phyloP scores from a whole-genome alignment of 2,113 vertebrate species.

The Donacobius atricapilla region DNA sequence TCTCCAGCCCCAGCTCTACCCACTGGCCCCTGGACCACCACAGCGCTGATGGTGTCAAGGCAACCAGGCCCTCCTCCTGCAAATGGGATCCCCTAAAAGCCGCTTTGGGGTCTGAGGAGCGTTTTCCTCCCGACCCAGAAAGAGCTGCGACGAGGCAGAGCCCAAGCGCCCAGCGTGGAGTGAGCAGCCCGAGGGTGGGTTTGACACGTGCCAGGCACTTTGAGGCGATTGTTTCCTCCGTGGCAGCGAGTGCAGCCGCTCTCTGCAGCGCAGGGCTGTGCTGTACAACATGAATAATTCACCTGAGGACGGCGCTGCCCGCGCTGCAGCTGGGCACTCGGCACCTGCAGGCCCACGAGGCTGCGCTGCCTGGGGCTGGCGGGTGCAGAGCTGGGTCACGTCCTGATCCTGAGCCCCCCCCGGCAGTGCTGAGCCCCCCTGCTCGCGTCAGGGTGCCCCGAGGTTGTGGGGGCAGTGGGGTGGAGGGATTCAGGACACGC shows the following conservation, averaged over 20 bases:
- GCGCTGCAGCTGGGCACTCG: neutral
- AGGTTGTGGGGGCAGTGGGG: neutral
- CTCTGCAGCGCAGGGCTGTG: conserved; percentile 50
- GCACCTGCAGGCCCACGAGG: neutral
- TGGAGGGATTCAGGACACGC: neutral
- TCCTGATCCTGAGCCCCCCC: neutral
- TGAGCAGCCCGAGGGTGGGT: neutral
- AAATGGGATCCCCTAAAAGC: neutral
- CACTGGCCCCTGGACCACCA: neutral
- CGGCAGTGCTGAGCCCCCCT: neutral
- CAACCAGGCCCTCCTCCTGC: neutral
- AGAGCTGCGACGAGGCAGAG: neutral
- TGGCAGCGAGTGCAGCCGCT: conserved; percentile 50
- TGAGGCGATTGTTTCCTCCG: conserved; percentile 37
- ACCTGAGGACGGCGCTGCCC: conserved; percentile 25
- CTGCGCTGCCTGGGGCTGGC: neutral
- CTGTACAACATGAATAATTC: conserved; percentile 71
- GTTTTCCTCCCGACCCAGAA: neutral
- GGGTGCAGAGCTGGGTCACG: neutral
- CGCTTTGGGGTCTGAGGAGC: rapidly evolving
- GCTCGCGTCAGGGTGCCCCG: neutral
- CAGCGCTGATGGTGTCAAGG: neutral
- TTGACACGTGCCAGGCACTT: neutral
- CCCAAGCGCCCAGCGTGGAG: rapidly evolving
- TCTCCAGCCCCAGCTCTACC: neutral